Conservation (phyloP, 2,113 vertebrate species). For the Aldabrachelys gigantea region DNA sequence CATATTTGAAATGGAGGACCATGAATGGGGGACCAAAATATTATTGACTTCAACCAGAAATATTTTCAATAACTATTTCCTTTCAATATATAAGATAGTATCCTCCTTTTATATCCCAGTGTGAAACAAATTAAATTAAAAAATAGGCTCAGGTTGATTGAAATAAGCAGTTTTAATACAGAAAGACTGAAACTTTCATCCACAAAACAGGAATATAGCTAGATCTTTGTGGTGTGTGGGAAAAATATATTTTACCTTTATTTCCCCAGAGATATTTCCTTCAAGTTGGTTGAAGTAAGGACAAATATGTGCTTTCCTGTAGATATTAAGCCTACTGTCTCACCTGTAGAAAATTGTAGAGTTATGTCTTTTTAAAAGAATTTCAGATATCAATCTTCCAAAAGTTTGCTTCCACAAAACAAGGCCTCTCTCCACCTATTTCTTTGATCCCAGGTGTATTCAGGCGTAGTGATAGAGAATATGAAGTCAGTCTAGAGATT, state of each 20-base stretch:
- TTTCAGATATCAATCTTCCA: constrained; percentile 52
- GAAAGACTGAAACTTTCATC: constrained; percentile 56
- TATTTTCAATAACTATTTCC: constrained; percentile 42
- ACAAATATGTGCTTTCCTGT: constrained; percentile 70
- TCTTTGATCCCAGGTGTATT: neutral
- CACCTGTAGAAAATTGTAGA: constrained; percentile 64
- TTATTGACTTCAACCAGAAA: constrained; percentile 32
- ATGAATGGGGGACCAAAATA: neutral
- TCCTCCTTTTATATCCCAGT: constrained; percentile 41
- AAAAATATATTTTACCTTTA: constrained; percentile 50
- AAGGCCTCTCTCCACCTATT: constrained; percentile 14
- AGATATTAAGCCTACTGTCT: constrained; percentile 66
- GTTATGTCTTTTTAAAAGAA: constrained; percentile 65
- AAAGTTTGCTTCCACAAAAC: constrained; percentile 38
- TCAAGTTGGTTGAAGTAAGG: constrained; percentile 67
- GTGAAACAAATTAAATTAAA: constrained; percentile 56
- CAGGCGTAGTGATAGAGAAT: constrained; percentile 6
- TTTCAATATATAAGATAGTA: constrained; percentile 62
- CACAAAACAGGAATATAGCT: constrained; percentile 52
- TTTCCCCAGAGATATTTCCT: constrained; percentile 67
- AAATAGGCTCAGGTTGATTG: constrained; percentile 53
- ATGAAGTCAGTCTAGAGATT: constrained; percentile 2
- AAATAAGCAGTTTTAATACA: constrained; percentile 58
- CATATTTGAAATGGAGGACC: neutral
- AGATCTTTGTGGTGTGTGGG: constrained; percentile 30